phyloP scores from a whole-genome alignment of 2,113 vertebrate genomes.

The Gymnocephalus cernua region DNA sequence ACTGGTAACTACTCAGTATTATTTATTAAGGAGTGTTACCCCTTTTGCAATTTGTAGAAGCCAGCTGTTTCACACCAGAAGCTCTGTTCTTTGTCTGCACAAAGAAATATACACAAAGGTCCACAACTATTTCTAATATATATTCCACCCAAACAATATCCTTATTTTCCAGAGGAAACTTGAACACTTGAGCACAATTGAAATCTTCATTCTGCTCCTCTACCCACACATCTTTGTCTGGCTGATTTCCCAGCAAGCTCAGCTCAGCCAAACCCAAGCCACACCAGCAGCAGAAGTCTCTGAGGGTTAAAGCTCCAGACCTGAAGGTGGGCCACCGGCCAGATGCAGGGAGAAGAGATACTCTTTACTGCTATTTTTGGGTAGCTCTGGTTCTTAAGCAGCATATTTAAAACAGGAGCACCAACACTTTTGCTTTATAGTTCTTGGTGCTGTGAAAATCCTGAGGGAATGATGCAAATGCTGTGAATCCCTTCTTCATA shows the following conservation, averaged over 20 bases:
- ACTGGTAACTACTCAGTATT: not conserved
- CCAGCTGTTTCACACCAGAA: conserved; percentile 17
- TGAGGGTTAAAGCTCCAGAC: conserved; percentile 64
- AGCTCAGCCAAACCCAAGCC: conserved; percentile 61
- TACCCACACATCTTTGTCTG: conserved; percentile 56
- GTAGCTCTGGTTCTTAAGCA: conserved; percentile 17
- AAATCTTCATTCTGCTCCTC: conserved; percentile 55
- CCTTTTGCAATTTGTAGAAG: not conserved
- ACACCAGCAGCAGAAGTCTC: conserved; percentile 60
- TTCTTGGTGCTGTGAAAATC: not conserved
- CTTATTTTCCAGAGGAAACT: conserved; percentile 53
- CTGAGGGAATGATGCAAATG: conserved; percentile 28
- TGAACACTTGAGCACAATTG: conserved; percentile 37
- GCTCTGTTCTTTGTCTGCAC: conserved; percentile 19
- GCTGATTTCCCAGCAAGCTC: conserved; percentile 59
- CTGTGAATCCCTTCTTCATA: conserved; percentile 2
- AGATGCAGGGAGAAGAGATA: conserved; percentile 36
- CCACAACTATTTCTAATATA: conserved; percentile 22
- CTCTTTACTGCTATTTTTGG: conserved; percentile 42
- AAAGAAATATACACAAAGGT: conserved; percentile 5
- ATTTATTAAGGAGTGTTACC: not conserved
- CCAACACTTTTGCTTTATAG: conserved; percentile 9
- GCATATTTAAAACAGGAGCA: conserved; percentile 10
- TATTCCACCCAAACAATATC: conserved; percentile 50
- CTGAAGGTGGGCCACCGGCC: conserved; percentile 61